Base-by-base conservation (phyloP, 2,888 invertebrate species). In the Oscheius sp. region DNA sequence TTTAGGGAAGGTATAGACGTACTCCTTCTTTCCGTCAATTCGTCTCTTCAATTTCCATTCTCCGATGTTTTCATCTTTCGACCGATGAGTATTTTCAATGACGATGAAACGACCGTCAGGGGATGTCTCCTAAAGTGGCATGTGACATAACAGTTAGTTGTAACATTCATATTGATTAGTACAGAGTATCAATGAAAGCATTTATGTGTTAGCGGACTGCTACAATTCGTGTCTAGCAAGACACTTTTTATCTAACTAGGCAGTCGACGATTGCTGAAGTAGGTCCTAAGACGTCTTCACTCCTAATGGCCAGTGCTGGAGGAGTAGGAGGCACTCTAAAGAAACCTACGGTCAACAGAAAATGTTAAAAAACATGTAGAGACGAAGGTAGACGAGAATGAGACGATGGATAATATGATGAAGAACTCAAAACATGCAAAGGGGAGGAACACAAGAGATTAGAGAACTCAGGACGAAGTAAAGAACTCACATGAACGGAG, bases 41-140 rank as follows among this genome's bases (percentile, higher is more conserved):
- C 77, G 77, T 20, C 88, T 76, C 70, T 80, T 83, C 67, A 88
- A 66, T 61, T 80, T 86, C 87, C 87, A 88, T 47, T 86, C 86
- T 49, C 85, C 85, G 22, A 80, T 75, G 38, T 62, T 70, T 44
- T 87, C 87, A 28, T 87, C 77, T 45, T 74, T 76, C 1, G 44
- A 47, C 41, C 74, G 65, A 49, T 74, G 69, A 3, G 71, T 77
- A 70, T 77, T 77, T 47, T 77, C 88, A 33, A 89, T 71, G 26
- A 85, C 76, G 75, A 89, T 86, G 81, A 80, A 88, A 69, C 87
- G 87, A 44, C 88, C 89, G 72, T 88, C 87, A 4, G 87, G 86
- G 68, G 85, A 79, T 51, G 87, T 87, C 76, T 88, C 88, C 76
- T 76, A 22, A 62, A 62, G 22, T 6, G 17, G 20, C 4, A 9